A percentile compares a stretch with the other conserved stretches of the same genome.
Evolutionary conservation across 1,140 invertebrate genomes (phyloP).

Genomic region (Magallana gigas): DNA sequence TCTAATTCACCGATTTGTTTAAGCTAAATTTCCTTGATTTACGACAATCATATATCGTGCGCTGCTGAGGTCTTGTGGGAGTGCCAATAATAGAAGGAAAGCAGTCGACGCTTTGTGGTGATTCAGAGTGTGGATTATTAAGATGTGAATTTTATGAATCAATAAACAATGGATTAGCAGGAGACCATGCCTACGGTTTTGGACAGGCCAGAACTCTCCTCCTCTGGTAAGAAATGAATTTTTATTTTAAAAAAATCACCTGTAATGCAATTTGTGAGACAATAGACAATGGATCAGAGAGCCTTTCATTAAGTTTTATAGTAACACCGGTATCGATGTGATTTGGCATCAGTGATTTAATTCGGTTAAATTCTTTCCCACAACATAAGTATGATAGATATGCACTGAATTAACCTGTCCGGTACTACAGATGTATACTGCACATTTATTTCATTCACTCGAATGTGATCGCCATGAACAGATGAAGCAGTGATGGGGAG

Average conservation of each 20-base stretch:
- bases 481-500: no score
- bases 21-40: background rate
- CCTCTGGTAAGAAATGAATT: conserved; percentile 56
- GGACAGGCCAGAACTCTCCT: conserved; percentile 57
- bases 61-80: conserved; percentile 8
- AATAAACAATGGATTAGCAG: conserved; percentile 13
- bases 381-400: background rate
- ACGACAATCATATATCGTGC: background rate
- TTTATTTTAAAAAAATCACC: background rate
- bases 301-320: background rate
- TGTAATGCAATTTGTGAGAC: background rate
- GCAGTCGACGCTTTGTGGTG: conserved; percentile 24
- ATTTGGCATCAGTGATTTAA: background rate
- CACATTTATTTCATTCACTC: no score
- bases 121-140: background rate
- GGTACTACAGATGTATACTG: no score
- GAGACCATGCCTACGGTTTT: conserved; percentile 59
- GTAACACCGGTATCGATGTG: background rate
- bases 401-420: background rate
- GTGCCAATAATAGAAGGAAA: conserved; percentile 4
- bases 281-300: background rate
- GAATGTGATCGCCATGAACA: no score
- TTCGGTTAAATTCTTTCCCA: no score
- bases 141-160: conserved; percentile 35
- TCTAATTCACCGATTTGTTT: background rate